Evolutionary conservation across 2,888 invertebrate species (phyloP), one percentile per base, ranked within the genome.

Genomic region (Lycaena phlaeas): DNA sequence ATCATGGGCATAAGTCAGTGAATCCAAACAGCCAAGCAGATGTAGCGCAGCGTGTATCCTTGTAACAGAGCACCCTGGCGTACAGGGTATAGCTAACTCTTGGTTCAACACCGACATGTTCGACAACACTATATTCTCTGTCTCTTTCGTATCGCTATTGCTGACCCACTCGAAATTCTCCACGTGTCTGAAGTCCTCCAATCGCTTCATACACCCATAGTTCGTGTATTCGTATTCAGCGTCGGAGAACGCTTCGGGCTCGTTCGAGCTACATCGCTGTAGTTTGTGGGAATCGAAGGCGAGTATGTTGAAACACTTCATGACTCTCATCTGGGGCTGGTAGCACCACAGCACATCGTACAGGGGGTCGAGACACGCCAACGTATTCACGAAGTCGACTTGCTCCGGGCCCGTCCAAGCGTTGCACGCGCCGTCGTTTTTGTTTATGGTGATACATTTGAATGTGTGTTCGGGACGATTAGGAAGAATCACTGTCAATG

Each of bases 331-430:
- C 17, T 87, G 78, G 0, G 91, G 90, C 64, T 92, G 89, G 55
- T 91, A 98, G 54, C 95, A 93, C 98, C 98, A 98, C 1, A 98
- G 82, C 0, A 97, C 92, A 72, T 97, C 95, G 72, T 96, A 97
- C 39, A 93, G 86, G 0, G 97, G 95, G 79, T 98, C 98, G 56
- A 98, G 85, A 57, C 92, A 93, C 0, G 93, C 90, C 36, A 92
- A 89, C 50, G 91, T 90, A 54, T 91, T 90, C 11, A 89, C 89
- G 51, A 97, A 93, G 65, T 94, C 92, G 0, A 93, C 92, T 72
- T 97, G 97, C 56, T 95, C 94, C 10, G 87, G 77, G 5, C 92
- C 92, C 47, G 88, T 88, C 81, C 95, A 97, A 9, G 95, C 91
- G 44, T 90, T 90, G 67, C 97, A 97, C 48, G 90, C 90, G 10